Evolutionary conservation across 1,140 invertebrate genomes (phyloP), one percentile per base, ranked within the genome.

Genomic region (Lutraria rhynchaena): DNA sequence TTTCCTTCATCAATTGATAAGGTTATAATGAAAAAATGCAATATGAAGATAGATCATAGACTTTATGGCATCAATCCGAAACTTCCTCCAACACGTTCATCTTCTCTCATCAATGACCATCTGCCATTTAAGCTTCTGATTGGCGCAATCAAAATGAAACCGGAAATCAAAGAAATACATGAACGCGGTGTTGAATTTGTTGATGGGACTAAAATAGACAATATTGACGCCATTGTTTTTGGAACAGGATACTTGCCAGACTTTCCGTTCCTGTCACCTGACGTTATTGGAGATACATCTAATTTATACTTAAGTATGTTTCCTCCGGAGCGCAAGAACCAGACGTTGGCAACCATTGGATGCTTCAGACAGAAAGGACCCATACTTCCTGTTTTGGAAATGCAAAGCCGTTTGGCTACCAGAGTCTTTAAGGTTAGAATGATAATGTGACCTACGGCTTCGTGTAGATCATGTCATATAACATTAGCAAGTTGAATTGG

Each of bases 291-390:
- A 22, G 65, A 69, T 49, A 69, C n/a, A 13, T 46, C 65, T 4
- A 35, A 69, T 11, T 27, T 69, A 22, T 69, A 49, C 37, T 27
- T 69, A 1, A 22, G n/a, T 24, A 69, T 69, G 65, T 69, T 69
- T 22, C 65, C 65, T 5, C 24, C 46, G 9, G 46, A 69, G 1
- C 29, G 65, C n/a, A 69, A 49, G 17, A n/a, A 65, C 11, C 58
- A 29, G 27, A 69, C 65, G 41, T 19, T 69, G 29, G 65, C 46
- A 7, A 15, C 19, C 3, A 27, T 51, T 5, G 65, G 65, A 3
- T 69, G 65, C 22, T 69, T 69, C 65, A 46, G 65, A 69, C 44
- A 46, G 31, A 69, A 69, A 22, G 65, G 65, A 17, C 65, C 65
- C 1, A 19, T 69, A 1, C 7, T 69, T 15, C 41, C 46, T 9